These are phyloP conservation scores for Xenopus petersii DNA, from an alignment of 2,797 vertebrate species.

Conservation along the genomic window DNA sequence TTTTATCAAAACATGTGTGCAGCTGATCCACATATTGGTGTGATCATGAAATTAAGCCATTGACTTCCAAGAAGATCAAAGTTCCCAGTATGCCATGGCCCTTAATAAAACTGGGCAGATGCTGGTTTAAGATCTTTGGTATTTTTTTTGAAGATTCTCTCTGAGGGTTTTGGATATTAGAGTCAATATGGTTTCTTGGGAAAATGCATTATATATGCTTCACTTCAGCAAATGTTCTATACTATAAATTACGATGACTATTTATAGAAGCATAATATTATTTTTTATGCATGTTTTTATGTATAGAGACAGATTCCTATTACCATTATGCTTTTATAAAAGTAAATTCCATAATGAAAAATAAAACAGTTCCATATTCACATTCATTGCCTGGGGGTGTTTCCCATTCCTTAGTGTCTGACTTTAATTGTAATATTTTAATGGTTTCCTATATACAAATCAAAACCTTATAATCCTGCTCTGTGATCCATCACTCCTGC, in stretches of 20 bases:
- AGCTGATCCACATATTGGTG: no score
- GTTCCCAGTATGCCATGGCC: no score
- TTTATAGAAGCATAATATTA: slow-evolving; percentile 34
- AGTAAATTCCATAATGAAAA: slow-evolving; percentile 46
- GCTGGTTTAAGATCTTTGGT: no score
- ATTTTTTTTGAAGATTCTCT: no score
- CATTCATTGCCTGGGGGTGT: slow-evolving; percentile 49
- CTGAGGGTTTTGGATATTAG: no score
- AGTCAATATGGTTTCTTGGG: no score
- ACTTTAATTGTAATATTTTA: slow-evolving; percentile 59
- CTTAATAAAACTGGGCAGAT: no score
- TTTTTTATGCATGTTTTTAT: slow-evolving; percentile 28
- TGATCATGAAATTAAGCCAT: no score
- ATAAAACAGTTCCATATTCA: slow-evolving; percentile 53
- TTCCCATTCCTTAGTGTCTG: slow-evolving; percentile 50
- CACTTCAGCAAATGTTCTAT: no score
- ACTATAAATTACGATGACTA: background rate
- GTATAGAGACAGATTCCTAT: slow-evolving; percentile 38
- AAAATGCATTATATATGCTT: no score
- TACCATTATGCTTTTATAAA: slow-evolving; percentile 41
- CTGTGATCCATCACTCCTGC: slow-evolving; percentile 54
- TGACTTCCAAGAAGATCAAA: no score
- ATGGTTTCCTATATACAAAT: slow-evolving; percentile 57
- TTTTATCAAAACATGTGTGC: no score
- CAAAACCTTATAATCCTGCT: slow-evolving; percentile 56